A percentile compares a stretch with the other conserved stretches of the same genome.
Conservation (phyloP, 1,140 invertebrate species). For the Portunus trituberculatus region DNA sequence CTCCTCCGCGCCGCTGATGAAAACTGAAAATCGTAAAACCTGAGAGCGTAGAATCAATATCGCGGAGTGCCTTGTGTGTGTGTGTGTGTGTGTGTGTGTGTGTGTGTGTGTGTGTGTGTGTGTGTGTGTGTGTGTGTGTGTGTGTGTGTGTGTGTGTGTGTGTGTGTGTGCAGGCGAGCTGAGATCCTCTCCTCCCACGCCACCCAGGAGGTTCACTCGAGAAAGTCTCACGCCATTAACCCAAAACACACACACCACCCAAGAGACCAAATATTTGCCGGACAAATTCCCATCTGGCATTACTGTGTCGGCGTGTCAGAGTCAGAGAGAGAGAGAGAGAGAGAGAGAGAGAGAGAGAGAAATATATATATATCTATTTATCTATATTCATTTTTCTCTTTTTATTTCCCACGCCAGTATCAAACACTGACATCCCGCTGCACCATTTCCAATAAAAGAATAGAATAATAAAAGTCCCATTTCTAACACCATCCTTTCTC, state of each 20-base stretch:
- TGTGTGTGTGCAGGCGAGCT: background rate
- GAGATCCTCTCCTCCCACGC: background rate
- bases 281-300: conserved; percentile 13
- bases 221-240: background rate
- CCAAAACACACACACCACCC: conserved; percentile 3
- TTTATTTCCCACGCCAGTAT: too few relatives aligned
- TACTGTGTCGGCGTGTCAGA: background rate
- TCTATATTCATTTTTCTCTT: too few relatives aligned
- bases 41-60: background rate
- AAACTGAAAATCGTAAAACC: background rate
- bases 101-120: too few relatives aligned
- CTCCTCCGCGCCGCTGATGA: background rate
- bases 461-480: too few relatives aligned
- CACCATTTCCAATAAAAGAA: too few relatives aligned
- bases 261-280: conserved; percentile 22
- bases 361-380: too few relatives aligned
- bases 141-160: background rate
- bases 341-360: too few relatives aligned
- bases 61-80: background rate
- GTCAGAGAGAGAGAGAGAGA: too few relatives aligned
- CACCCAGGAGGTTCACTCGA: background rate
- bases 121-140: too few relatives aligned
- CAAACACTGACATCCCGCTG: too few relatives aligned
- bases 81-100: too few relatives aligned
- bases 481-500: too few relatives aligned